Evolutionary conservation across 2,113 vertebrate genomes (phyloP).

Genomic region (Miniopterus natalensis): DNA sequence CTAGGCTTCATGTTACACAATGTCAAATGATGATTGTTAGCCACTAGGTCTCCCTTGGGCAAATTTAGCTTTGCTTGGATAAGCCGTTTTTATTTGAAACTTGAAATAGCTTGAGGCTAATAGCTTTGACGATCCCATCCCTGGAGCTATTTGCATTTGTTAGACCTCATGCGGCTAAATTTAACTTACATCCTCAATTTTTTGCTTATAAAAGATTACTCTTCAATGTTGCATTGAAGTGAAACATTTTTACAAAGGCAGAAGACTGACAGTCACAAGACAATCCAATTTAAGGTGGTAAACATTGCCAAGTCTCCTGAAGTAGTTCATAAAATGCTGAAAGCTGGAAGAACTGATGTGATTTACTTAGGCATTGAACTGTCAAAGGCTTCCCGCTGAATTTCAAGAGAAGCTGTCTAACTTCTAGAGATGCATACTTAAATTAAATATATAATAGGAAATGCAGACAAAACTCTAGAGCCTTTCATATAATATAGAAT

Average conservation of each 20-base stretch:
- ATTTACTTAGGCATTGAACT: slow-evolving; percentile 44
- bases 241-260: slow-evolving; percentile 42
- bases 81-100: background rate
- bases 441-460: slow-evolving; percentile 14
- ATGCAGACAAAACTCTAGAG: background rate
- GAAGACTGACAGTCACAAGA: slow-evolving; percentile 52
- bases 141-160: background rate
- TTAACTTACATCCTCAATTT: slow-evolving; percentile 34
- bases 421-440: slow-evolving; percentile 26
- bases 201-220: slow-evolving; percentile 5
- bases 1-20: background rate
- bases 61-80: background rate
- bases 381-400: slow-evolving; percentile 7
- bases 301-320: slow-evolving; percentile 50
- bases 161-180: background rate
- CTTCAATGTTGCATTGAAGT: background rate
- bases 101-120: no score
- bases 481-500: slow-evolving; percentile 19
- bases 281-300: slow-evolving; percentile 12
- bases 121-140: background rate
- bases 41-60: background rate
- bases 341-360: background rate
- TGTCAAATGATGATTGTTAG: background rate
- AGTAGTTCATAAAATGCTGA: slow-evolving; percentile 52
- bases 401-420: slow-evolving; percentile 59